Evolutionary conservation across 2,888 invertebrate species (phyloP), one percentile per base, ranked within the genome.

Genomic region (Lapara coniferarum): DNA sequence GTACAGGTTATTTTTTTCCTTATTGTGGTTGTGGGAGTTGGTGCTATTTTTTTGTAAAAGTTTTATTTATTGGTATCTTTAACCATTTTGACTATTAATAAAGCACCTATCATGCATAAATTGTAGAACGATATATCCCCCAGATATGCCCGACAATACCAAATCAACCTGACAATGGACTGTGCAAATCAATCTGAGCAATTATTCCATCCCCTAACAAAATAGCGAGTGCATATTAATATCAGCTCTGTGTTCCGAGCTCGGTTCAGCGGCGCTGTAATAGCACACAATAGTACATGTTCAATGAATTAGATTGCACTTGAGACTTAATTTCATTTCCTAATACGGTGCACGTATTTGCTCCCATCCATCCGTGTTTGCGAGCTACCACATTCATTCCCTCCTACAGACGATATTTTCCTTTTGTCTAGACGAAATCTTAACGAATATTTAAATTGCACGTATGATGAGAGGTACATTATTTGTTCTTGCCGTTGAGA

Each of bases 371-470:
- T 90, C 86, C 88, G 79, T 89, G 87, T 91, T 92, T 91, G 91
- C 88, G 78, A 85, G 78, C 83, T 83, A 85, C 88, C 87, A 85
- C 87, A 88, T 86, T 92, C 90, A 86, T 90, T 89, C 86, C 79
- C 82, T 85, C 85, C 86, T 81, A 89, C 89, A 85, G 82, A 81
- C 83, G 81, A 91, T 92, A 93, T 93, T 92, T 92, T 91, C 92
- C 91, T 91, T 92, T 92, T 92, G 93, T 92, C 92, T 93, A 93
- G 93, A 93, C 93, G 89, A 91, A 91, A 91, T 90, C 92, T 92
- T 92, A 90, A 89, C 89, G 90, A 91, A 91, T 91, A 90, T 90
- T 90, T 91, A 90, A 92, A 87, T 88, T 86, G 86, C 76, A 77
- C 77, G 77, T 68, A 68, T 70, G 52, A 68, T 49, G 66, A 44